Conservation (phyloP, 1,140 invertebrate species). For the Eumeta japonica region DNA sequence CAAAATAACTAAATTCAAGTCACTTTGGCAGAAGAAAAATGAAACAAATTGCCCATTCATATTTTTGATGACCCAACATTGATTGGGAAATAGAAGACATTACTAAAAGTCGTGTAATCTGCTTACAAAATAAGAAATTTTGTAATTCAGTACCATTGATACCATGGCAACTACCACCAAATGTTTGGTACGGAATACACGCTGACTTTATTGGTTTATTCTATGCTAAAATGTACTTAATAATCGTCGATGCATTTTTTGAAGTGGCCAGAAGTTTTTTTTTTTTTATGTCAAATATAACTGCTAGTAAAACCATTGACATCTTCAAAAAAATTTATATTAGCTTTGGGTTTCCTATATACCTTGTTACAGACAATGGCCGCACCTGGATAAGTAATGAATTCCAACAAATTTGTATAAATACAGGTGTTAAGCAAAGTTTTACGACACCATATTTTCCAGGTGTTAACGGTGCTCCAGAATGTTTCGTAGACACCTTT, state of each 20-base stretch:
- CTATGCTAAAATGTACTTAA: conserved; percentile 2
- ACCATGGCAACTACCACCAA: conserved; percentile 2
- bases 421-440: no score
- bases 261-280: conserved; percentile 5
- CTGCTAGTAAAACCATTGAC: no score
- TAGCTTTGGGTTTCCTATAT: no score
- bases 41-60: conserved; percentile 12
- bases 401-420: no score
- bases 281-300: no score
- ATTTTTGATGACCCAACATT: conserved; percentile 18
- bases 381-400: no score
- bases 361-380: no score
- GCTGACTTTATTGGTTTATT: conserved; percentile 4
- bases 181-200: conserved; percentile 2
- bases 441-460: no score
- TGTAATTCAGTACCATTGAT: neutral
- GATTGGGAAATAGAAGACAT: conserved; percentile 13
- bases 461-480: no score
- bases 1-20: no score
- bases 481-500: no score
- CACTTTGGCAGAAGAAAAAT: conserved; percentile 11
- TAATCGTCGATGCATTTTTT: neutral
- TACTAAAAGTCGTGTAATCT: conserved; percentile 5
- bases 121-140: neutral
- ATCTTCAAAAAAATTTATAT: no score